Evolutionary conservation across 2,113 vertebrate species (phyloP), one percentile per base, ranked within the genome.

Genomic region (Alces alces): DNA sequence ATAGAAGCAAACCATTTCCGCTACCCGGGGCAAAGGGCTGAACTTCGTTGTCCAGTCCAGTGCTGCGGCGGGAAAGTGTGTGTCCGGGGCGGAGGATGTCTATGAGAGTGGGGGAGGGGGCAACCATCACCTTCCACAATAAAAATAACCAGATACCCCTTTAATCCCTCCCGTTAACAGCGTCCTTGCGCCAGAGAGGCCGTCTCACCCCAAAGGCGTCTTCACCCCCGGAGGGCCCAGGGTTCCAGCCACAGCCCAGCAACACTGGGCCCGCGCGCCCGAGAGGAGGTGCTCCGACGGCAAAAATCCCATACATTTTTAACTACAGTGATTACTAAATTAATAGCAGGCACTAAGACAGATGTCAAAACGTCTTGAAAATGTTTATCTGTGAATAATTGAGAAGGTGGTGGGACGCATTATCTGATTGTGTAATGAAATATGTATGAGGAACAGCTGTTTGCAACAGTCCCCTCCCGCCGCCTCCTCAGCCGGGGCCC

Each of bases 401-500:
- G 99, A 99, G 98, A 99, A 99, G 98, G 98, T 98, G 99, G 99
- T 98, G 98, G 99, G 98, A 98, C 98, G 99, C 99, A 99, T 99
- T 99, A 99, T 99, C 99, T 99, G 98, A 98, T 99, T 98, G 98
- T 99, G 95, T 98, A 98, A 99, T 99, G 99, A 99, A 99, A 99
- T 99, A 99, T 99, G 99, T 98, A 99, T 99, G 99, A 99, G 99
- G 98, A 99, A 99, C 99, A 99, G 99, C 99, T 99, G 99, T 98
- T 99, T 98, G 98, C 97, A 98, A 98, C 98, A 98, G 99, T 97
- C 98, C 97, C 98, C 98, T 98, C 98, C 98, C 97, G 97, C 91
- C 84, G 98, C 97, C 98, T 97, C 97, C 98, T 98, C 98, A 98
- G 96, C 98, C 96, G 83, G 98, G 97, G 98, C 89, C 98, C 97